phyloP scores from a whole-genome alignment of 2,888 invertebrate species.

The Amblyteles armatorius region DNA sequence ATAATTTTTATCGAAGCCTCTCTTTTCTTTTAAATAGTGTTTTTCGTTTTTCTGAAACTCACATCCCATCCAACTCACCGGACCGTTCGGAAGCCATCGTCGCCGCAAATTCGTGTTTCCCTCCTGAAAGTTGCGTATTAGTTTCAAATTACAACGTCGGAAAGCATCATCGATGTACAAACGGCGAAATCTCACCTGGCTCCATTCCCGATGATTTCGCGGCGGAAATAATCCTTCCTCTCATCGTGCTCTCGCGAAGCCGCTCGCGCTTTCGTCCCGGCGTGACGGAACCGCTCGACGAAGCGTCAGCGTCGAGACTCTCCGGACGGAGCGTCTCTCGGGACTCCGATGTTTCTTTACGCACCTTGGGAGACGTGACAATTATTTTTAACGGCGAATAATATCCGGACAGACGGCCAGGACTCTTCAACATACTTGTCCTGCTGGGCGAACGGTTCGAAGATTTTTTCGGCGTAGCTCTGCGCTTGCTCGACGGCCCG shows the following conservation, averaged over 20 bases:
- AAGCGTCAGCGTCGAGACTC: conserved; percentile 29
- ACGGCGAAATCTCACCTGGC: conserved; percentile 66
- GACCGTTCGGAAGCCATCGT: conserved; percentile 47
- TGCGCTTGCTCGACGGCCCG: conserved; percentile 64
- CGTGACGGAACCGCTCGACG: conserved; percentile 54
- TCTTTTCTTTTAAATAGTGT: neutral
- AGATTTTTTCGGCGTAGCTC: conserved; percentile 49
- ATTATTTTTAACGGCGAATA: conserved; percentile 81
- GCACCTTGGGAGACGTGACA: conserved; percentile 78
- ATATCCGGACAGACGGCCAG: conserved; percentile 72
- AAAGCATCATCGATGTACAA: conserved; percentile 41
- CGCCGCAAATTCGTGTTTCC: conserved; percentile 22
- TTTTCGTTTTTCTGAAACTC: conserved; percentile 54
- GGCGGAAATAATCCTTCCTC: conserved; percentile 53
- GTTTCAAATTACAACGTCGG: conserved; percentile 9
- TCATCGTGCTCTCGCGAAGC: conserved; percentile 69
- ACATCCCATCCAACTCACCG: conserved; percentile 69
- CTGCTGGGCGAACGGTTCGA: conserved; percentile 70
- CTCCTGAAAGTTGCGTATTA: conserved; percentile 60
- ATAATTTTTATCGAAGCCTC: conserved; percentile 17
- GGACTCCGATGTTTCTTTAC: conserved; percentile 60
- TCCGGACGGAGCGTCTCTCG: conserved; percentile 39
- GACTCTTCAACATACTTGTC: conserved; percentile 73
- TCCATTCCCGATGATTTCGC: conserved; percentile 45
- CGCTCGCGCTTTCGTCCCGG: conserved; percentile 55